Conservation (phyloP, 2,888 invertebrate species). For the Hemaris fuciformis region DNA sequence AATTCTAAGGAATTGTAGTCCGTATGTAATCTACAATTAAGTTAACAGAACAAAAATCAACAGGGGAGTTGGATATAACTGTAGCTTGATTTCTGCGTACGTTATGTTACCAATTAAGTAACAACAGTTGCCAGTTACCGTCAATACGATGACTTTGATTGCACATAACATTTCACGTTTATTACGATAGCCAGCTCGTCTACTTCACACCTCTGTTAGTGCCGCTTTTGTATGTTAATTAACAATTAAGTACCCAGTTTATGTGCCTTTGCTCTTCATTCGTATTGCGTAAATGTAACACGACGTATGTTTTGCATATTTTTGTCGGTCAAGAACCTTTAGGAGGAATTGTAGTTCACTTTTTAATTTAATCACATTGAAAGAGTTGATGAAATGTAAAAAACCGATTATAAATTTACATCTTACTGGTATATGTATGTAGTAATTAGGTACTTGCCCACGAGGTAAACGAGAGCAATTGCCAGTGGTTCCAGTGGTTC, state of each 20-base stretch:
- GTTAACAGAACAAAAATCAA: no score
- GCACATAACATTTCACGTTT: neutral
- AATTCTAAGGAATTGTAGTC: no score
- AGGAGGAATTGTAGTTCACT: neutral
- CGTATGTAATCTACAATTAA: no score
- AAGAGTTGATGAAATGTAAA: no score
- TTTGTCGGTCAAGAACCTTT: slow-evolving; percentile 3
- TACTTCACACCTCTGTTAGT: neutral
- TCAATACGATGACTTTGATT: neutral
- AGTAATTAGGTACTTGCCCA: no score
- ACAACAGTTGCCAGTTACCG: neutral
- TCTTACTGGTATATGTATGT: no score
- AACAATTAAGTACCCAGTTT: neutral
- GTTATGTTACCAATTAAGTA: neutral
- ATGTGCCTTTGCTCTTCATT: slow-evolving; percentile 5
- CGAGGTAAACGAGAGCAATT: no score
- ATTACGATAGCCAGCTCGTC: neutral
- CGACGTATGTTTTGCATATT: neutral
- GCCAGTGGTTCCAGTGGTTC: no score
- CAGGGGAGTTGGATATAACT: no score
- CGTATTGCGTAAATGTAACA: slow-evolving; percentile 7
- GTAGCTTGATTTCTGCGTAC: no score
- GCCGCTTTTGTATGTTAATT: slow-evolving; percentile 11
- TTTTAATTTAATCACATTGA: neutral
- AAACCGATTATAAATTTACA: no score